Evolutionary conservation across 1,140 invertebrate species (phyloP), one percentile per base, ranked within the genome.

Genomic region (Drosophila quadrilineata): DNA sequence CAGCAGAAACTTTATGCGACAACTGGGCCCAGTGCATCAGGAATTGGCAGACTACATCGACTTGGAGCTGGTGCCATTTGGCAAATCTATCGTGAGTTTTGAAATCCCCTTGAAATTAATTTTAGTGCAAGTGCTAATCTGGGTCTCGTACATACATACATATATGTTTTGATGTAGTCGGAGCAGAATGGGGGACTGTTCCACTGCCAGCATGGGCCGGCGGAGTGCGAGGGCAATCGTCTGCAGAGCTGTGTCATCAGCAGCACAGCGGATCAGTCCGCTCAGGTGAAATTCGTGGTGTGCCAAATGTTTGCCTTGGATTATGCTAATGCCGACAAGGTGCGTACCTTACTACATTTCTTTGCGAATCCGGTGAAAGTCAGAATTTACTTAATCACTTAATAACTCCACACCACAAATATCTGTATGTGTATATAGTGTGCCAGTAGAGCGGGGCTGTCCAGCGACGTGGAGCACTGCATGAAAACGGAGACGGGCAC

Each of bases 11-110:
- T 97, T 96, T 75, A 92, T 96, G 48, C 69, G 86, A 2, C 92
- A 95, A 73, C 77, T 93, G 28, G 80, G 71, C 6, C 87, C 90
- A 3, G 84, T 91, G 0, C 91, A 92, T 82, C 62, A 89, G 3
- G 75, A 90, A 41, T 73, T 94, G 19, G 73, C 70, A 26, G 62
- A 90, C 0, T 90, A 91, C 50, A 75, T 94, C 2, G 79, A 92
- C 29, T 80, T 94, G 28, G 80, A 90, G 14, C 91, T 93, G 21
- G 91, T 94, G 46, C 95, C 96, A 0, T 97, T 94, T 86, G 96
- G 96, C 58, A 96, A 97, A 90, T 94, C 96, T 3, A 49, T 84
- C 75, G 93, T 94, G 90, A 91, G 89, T 17, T 1, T 66, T 66
- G 29, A 29, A n/a, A 8, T 29, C 8, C 8, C 5, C 5, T 35